Evolutionary conservation across 2,113 vertebrate genomes (phyloP).

Genomic region (Vicugna pacos): DNA sequence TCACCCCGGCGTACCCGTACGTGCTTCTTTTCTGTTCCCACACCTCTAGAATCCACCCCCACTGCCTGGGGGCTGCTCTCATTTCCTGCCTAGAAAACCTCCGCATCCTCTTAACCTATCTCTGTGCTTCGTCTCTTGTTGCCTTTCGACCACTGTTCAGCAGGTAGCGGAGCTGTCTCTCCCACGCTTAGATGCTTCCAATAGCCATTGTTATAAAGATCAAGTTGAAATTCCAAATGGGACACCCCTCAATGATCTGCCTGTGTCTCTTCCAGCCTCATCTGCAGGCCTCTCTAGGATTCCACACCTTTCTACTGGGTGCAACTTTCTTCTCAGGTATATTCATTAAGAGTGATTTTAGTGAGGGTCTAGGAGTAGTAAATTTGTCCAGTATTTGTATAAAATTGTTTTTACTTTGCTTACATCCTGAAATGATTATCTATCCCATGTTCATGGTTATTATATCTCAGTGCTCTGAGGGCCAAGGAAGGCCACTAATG

Average conservation of each 20-base stretch:
- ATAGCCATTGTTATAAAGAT: background rate
- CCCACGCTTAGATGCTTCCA: background rate
- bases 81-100: background rate
- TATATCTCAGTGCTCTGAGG: background rate
- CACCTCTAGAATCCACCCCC: background rate
- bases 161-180: accelerated
- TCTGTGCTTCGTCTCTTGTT: background rate
- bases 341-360: background rate
- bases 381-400: background rate
- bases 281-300: too few species aligned
- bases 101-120: accelerated
- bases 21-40: background rate
- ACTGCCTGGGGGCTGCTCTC: background rate
- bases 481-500: background rate
- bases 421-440: background rate
- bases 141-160: background rate
- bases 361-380: background rate
- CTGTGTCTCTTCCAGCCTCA: background rate
- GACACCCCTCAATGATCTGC: background rate
- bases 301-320: background rate
- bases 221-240: background rate
- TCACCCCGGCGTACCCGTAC: background rate
- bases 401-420: background rate
- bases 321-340: background rate
- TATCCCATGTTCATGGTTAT: background rate